Evolutionary conservation across 2,888 invertebrate species (phyloP).

Genomic region (Polyploca ridens): DNA sequence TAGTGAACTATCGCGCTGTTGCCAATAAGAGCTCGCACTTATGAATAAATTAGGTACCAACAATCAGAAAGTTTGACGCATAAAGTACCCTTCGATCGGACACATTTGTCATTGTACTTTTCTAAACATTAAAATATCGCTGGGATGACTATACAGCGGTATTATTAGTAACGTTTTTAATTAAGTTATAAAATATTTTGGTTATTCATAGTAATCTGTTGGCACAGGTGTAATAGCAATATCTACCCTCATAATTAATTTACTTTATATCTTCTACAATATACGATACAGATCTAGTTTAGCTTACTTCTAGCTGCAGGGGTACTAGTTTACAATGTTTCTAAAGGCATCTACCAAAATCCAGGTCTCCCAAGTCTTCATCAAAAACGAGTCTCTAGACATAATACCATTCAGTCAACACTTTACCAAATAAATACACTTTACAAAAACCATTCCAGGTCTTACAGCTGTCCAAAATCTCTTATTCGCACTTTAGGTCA

Average conservation of each 20-base stretch:
- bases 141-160: slow-evolving; percentile 5
- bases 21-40: slow-evolving; percentile 22
- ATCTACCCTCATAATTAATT: not conserved
- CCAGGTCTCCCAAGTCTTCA: no score
- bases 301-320: not conserved
- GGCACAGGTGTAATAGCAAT: not conserved
- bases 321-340: not conserved
- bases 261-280: slow-evolving; percentile 13
- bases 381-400: not conserved
- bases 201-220: not conserved
- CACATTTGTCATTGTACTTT: not conserved
- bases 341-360: not conserved
- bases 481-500: no score
- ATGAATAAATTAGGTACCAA: not conserved
- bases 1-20: slow-evolving; percentile 46
- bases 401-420: not conserved
- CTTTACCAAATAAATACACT: not conserved
- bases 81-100: not conserved
- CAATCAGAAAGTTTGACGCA: not conserved
- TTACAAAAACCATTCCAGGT: not conserved
- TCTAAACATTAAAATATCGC: not conserved
- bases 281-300: slow-evolving; percentile 13
- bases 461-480: not conserved
- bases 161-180: not conserved
- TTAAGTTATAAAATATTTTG: not conserved